Conservation (phyloP, 2,888 invertebrate species). For the Cyaniris semiargus region DNA sequence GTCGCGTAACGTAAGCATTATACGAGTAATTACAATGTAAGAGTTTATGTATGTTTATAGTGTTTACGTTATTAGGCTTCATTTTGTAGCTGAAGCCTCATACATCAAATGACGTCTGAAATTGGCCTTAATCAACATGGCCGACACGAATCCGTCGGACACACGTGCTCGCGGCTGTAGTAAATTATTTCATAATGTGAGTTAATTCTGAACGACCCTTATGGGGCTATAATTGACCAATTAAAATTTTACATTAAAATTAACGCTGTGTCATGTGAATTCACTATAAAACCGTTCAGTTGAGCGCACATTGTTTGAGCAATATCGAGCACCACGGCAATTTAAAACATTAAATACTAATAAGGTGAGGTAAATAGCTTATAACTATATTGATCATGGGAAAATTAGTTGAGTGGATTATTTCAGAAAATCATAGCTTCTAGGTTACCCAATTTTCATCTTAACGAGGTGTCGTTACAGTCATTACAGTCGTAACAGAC, state of each 20-base stretch:
- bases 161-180: neutral
- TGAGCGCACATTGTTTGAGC: neutral
- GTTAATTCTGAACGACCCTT: conserved; percentile 13
- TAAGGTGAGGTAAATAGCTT: neutral
- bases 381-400: neutral
- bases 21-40: neutral
- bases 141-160: conserved; percentile 10
- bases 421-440: too few species aligned
- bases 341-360: neutral
- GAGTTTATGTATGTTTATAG: neutral
- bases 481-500: too few species aligned
- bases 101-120: conserved; percentile 18
- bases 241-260: conserved; percentile 16
- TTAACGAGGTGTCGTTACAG: too few species aligned
- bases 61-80: conserved; percentile 4
- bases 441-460: too few species aligned
- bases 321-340: neutral
- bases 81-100: conserved; percentile 15
- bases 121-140: conserved; percentile 32
- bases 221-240: conserved; percentile 14
- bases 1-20: neutral
- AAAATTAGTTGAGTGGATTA: neutral
- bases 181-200: conserved; percentile 27
- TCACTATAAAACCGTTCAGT: neutral
- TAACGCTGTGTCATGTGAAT: neutral